phyloP scores from a whole-genome alignment of 1,140 invertebrate genomes.

The Diorhabda elongata region DNA sequence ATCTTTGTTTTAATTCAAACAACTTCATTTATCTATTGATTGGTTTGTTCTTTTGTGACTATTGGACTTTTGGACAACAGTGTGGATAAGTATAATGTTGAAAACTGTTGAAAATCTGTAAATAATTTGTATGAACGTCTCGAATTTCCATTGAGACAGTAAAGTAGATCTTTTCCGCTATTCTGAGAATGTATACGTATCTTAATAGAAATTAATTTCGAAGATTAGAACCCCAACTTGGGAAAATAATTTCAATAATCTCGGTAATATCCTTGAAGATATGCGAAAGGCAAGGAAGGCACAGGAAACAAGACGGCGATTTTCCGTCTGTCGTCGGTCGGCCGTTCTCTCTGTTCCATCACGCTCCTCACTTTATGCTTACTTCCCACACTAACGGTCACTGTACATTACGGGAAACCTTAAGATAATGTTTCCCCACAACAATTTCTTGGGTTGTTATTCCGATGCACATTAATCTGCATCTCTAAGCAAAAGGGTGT shows the following conservation, averaged over 20 bases:
- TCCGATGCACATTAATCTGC: slow-evolving; percentile 48
- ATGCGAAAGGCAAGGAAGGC: slow-evolving; percentile 4
- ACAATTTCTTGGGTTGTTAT: slow-evolving; percentile 43
- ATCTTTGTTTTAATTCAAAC: no score
- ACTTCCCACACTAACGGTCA: slow-evolving; percentile 6
- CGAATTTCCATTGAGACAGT: not conserved
- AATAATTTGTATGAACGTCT: not conserved
- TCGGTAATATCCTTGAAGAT: slow-evolving; percentile 13
- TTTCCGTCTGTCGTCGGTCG: slow-evolving; percentile 9
- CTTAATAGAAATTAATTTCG: slow-evolving; percentile 7
- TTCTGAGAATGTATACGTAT: slow-evolving; percentile 2
- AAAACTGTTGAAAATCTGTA: no score
- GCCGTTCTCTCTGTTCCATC: not conserved
- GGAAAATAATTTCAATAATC: slow-evolving; percentile 12
- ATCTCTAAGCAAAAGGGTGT: slow-evolving; percentile 36
- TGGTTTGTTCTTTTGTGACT: no score
- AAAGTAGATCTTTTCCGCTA: not conserved
- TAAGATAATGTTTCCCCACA: slow-evolving; percentile 24
- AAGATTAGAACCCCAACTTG: slow-evolving; percentile 8
- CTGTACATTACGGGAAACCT: slow-evolving; percentile 16
- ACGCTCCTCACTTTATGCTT: not conserved
- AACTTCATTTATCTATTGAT: no score
- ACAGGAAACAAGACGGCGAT: slow-evolving; percentile 15
- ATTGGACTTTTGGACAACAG: no score
- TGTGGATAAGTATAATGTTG: no score